A percentile compares a stretch with the other conserved stretches of the same genome.
Conservation (phyloP, 2,113 vertebrate species). For the Leptobrachium leishanense region DNA sequence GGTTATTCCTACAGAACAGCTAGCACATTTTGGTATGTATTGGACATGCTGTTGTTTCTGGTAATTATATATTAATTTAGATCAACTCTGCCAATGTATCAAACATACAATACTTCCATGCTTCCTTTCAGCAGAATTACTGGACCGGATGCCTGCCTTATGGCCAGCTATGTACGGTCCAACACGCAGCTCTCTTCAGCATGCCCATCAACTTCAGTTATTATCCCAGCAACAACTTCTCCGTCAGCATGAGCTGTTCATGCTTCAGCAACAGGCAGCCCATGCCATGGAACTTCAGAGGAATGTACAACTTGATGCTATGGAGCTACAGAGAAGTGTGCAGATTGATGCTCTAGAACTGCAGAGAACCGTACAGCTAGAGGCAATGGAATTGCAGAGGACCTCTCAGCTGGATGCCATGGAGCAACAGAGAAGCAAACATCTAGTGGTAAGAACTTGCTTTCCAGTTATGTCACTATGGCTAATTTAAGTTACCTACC, state of each 20-base stretch:
- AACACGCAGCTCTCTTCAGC: constrained; percentile 84
- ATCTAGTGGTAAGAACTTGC: background rate
- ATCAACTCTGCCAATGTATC: too few species aligned
- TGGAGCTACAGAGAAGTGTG: constrained; percentile 90
- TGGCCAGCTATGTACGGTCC: constrained; percentile 89
- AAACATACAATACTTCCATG: constrained; percentile 2
- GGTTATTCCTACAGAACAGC: constrained; percentile 90
- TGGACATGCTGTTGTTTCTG: background rate
- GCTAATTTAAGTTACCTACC: too few species aligned
- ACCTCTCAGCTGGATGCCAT: constrained; percentile 13
- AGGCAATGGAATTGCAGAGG: constrained; percentile 30
- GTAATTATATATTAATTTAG: too few species aligned
- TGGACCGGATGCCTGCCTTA: constrained; percentile 85
- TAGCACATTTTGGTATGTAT: constrained; percentile 86
- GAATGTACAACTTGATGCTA: constrained; percentile 81
- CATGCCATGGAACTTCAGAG: constrained; percentile 94
- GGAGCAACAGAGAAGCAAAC: constrained; percentile 13
- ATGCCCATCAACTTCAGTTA: constrained; percentile 94
- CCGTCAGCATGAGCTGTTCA: constrained; percentile 90
- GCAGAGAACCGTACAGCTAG: constrained; percentile 18
- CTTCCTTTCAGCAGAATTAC: constrained; percentile 75
- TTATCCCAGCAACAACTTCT: constrained; percentile 96
- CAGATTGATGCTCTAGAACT: constrained; percentile 63
- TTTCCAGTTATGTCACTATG: too few species aligned
- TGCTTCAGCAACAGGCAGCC: constrained; percentile 94